phyloP scores from a whole-genome alignment of 2,113 vertebrate genomes.

The Heterotis niloticus region DNA sequence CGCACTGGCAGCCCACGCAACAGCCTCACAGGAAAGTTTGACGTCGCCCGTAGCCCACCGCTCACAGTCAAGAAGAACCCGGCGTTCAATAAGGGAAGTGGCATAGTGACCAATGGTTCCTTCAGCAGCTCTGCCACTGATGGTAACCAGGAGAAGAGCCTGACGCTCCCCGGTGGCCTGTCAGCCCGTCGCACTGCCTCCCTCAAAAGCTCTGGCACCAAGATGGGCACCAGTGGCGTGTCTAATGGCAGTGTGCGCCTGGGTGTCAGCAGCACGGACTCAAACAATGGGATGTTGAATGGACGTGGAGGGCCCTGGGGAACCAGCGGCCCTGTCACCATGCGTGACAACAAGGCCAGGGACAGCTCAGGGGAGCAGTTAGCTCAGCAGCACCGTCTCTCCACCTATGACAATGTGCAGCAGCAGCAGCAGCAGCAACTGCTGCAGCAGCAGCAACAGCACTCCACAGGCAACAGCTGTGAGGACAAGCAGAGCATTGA shows the following conservation, averaged over 20 bases:
- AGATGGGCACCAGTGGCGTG: constrained; percentile 85
- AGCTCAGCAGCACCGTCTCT: constrained; percentile 82
- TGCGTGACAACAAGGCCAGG: constrained; percentile 79
- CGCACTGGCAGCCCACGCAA: constrained; percentile 78
- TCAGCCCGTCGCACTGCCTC: constrained; percentile 71
- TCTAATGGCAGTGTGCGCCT: constrained; percentile 72
- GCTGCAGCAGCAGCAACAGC: constrained; percentile 75
- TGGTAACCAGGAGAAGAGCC: constrained; percentile 72
- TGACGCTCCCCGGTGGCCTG: constrained; percentile 60
- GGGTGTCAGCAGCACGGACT: constrained; percentile 74
- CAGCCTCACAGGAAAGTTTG: constrained; percentile 68
- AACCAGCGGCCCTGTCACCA: constrained; percentile 76
- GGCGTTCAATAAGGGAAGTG: constrained; percentile 89
- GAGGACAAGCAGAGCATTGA: constrained; percentile 97
- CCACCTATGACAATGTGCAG: constrained; percentile 95
- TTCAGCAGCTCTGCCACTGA: constrained; percentile 82
- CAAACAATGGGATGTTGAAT: constrained; percentile 57
- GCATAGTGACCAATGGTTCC: constrained; percentile 94
- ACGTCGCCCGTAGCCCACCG: constrained; percentile 81
- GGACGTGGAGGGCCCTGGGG: constrained; percentile 69
- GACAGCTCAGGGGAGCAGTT: constrained; percentile 62
- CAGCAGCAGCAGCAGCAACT: constrained; percentile 68
- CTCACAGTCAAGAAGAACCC: constrained; percentile 89
- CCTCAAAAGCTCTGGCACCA: constrained; percentile 79
- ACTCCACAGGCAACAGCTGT: constrained; percentile 61